Percentiles rank a stretch among this genome's conserved stretches.
phyloP scores from a whole-genome alignment of 2,113 vertebrate species.

The Chunga burmeisteri region DNA sequence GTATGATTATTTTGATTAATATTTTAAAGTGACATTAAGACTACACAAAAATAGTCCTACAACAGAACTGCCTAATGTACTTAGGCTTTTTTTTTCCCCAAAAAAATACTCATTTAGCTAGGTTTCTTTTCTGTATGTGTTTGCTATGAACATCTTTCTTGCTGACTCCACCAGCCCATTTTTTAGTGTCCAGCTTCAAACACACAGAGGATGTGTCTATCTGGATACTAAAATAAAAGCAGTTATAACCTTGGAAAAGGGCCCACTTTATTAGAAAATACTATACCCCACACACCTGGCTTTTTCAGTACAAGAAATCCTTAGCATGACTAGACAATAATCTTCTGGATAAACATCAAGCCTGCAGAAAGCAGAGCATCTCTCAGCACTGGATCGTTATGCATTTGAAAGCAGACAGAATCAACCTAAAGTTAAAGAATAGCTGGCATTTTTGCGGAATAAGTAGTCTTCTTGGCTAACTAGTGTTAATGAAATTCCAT shows the following conservation, averaged over 20 bases:
- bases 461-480: background rate
- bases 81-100: background rate
- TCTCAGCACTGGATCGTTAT: background rate
- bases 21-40: background rate
- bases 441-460: background rate
- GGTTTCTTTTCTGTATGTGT: background rate
- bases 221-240: background rate
- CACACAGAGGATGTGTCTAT: background rate
- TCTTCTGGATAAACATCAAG: background rate
- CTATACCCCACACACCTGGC: background rate
- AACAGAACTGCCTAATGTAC: background rate
- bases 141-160: background rate
- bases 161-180: background rate
- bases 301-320: background rate
- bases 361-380: background rate
- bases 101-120: background rate
- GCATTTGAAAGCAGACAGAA: background rate
- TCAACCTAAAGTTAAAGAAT: background rate
- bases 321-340: background rate
- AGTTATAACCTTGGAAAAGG: background rate
- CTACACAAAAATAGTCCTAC: background rate
- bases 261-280: background rate
- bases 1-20: background rate
- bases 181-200: background rate
- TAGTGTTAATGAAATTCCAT: background rate